A percentile compares a stretch with the other conserved stretches of the same genome.
These are phyloP conservation scores for Dasypogon diadema DNA, from an alignment of 2,888 invertebrate genomes.

Conservation along the genomic window DNA sequence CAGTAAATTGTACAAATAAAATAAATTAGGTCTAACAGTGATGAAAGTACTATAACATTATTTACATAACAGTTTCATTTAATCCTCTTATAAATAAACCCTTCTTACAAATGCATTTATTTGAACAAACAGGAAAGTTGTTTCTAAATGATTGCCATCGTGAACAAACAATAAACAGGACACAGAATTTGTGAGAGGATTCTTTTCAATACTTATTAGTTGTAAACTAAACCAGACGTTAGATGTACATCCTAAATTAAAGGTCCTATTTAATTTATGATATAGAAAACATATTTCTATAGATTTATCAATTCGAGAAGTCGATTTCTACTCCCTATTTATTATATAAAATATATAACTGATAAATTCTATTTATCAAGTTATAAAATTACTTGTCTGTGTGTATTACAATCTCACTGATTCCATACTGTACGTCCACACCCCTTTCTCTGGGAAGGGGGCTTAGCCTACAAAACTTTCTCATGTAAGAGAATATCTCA, in stretches of 20 bases:
- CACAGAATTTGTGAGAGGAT: neutral
- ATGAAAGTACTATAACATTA: conserved; percentile 15
- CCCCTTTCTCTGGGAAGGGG: neutral
- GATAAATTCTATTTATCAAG: neutral
- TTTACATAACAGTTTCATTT: conserved; percentile 21
- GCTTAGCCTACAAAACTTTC: conserved; percentile 8
- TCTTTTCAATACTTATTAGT: neutral
- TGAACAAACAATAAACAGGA: neutral
- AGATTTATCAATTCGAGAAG: neutral
- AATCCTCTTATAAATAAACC: conserved; percentile 10
- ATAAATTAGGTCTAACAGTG: conserved; percentile 17
- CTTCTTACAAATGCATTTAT: neutral
- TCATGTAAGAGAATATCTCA: conserved; percentile 10
- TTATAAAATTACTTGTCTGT: conserved; percentile 34
- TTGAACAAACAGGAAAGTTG: neutral
- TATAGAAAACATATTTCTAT: neutral
- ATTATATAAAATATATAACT: conserved; percentile 18
- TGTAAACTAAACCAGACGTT: neutral
- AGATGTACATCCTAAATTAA: neutral
- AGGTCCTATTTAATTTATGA: neutral
- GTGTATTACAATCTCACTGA: conserved; percentile 14
- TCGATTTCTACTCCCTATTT: conserved; percentile 6
- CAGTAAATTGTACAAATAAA: neutral
- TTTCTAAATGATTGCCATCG: conserved; percentile 22
- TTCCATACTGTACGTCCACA: neutral